Evolutionary conservation across 2,888 invertebrate genomes (phyloP), one percentile per base, ranked within the genome.

Genomic region (Kryphioiulus occultus): DNA sequence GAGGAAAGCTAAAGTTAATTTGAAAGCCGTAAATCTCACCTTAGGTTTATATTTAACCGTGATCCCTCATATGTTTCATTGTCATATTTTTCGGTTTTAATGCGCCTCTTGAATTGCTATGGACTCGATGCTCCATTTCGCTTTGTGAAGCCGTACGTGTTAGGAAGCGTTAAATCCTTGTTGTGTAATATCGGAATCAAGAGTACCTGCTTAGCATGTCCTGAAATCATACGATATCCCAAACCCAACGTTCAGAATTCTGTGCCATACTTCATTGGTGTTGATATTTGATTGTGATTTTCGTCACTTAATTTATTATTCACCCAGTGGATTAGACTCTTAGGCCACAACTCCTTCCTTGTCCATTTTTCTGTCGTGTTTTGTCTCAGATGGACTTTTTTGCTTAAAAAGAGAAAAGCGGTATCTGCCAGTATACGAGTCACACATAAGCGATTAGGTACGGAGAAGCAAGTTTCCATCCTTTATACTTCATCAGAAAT

Each of bases 321-420:
- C n/a, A 0, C 59, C 59, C 59, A 7, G n/a, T 59, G 59, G n/a
- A 59, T n/a, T 22, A 59, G n/a, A 22, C 22, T 22, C 59, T 22
- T 19, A 59, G 22, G n/a, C n/a, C 68, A 26, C 68, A 26, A 9
- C 3, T 39, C 39, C 9, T 68, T 68, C 26, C 68, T 26, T 68
- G 68, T n/a, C 68, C 26, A 68, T 68, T 68, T 68, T 26, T 68
- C 68, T 68, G 68, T 68, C 26, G 26, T 68, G 12, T 68, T 26
- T 68, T 26, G 68, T 68, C 68, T 68, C 26, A 68, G 68, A 26
- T 68, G 68, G 68, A 68, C 68, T 68, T 68, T 68, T 68, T 68
- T 4, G n/a, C 68, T 15, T 68, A 68, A 68, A 68, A 68, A 68
- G 68, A 68, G 26, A 68, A 68, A 26, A 68, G 68, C 26, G 68